A percentile compares a stretch with the other conserved stretches of the same genome.
Conservation (phyloP, 2,888 invertebrate genomes). For the Pantelozetes paolii region DNA sequence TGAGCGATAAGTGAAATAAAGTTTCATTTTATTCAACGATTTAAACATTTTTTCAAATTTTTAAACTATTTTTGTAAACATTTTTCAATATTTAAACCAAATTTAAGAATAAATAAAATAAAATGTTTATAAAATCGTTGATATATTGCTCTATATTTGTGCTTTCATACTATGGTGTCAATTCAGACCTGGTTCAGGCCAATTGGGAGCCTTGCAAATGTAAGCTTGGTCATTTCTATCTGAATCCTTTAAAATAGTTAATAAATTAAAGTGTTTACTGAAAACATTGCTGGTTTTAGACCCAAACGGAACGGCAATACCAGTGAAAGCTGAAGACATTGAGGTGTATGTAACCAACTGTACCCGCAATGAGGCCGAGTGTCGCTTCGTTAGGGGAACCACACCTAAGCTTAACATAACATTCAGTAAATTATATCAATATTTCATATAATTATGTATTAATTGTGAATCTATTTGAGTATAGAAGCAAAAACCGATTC, state of each 20-base stretch:
- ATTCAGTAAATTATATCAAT: neutral
- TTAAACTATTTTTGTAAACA: neutral
- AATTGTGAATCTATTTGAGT: neutral
- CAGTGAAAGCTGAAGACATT: neutral
- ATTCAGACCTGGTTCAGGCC: neutral
- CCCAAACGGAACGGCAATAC: neutral
- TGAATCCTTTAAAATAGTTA: neutral
- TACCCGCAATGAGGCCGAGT: neutral
- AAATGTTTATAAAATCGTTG: neutral
- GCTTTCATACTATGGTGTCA: neutral
- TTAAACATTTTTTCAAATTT: neutral
- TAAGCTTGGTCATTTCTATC: neutral
- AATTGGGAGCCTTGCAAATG: neutral
- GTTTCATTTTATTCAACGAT: too few relatives aligned
- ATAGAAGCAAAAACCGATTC: neutral
- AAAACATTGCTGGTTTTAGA: neutral
- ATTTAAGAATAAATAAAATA: neutral
- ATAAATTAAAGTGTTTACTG: neutral
- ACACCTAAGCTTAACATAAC: neutral
- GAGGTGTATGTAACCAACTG: constrained; percentile 3
- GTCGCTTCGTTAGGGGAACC: neutral
- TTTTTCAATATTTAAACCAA: neutral
- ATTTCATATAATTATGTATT: neutral
- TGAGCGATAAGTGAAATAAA: too few relatives aligned
- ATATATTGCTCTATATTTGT: neutral